A percentile compares a stretch with the other conserved stretches of the same genome.
Evolutionary conservation across 35 echinoderm and acorn worm species (phyloP).

Genomic region (Acanthaster planci): DNA sequence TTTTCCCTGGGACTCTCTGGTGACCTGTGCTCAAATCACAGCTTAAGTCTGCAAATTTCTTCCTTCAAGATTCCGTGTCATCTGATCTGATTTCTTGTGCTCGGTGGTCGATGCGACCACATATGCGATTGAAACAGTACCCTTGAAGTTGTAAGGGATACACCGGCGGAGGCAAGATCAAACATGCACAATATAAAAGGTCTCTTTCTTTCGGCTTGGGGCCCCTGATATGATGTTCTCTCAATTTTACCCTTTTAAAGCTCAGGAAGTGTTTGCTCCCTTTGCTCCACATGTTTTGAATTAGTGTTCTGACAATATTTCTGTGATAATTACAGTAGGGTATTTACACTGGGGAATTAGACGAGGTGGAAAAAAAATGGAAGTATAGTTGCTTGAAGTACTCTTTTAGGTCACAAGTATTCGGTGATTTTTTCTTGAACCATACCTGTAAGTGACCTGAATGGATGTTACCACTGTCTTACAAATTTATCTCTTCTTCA

Average conservation of each 20-base stretch:
- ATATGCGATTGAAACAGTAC: constrained; percentile 20
- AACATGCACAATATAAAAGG: constrained; percentile 7
- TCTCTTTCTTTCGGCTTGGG: no score
- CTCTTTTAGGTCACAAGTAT: no score
- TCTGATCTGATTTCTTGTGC: constrained; percentile 5
- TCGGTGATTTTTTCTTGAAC: no score
- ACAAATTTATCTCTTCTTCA: no score
- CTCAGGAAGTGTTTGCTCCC: background rate
- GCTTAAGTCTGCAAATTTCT: background rate
- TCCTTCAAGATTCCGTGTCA: background rate
- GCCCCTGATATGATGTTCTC: no score
- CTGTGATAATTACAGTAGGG: background rate
- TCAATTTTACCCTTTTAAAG: background rate
- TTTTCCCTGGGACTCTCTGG: constrained; percentile 20
- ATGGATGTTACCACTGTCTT: no score
- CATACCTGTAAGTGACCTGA: no score
- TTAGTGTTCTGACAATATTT: background rate
- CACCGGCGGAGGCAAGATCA: constrained; percentile 15
- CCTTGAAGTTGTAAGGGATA: constrained; percentile 24
- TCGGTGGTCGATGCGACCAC: constrained; percentile 4
- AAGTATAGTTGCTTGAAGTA: no score
- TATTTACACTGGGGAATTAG: no score
- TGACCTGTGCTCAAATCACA: constrained; percentile 5
- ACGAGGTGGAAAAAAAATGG: no score
- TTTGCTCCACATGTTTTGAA: constrained; percentile 3